Percentiles rank a stretch among this genome's conserved stretches.
Conservation (phyloP, 2,888 invertebrate genomes). For the Sinhomidia bicolor region DNA sequence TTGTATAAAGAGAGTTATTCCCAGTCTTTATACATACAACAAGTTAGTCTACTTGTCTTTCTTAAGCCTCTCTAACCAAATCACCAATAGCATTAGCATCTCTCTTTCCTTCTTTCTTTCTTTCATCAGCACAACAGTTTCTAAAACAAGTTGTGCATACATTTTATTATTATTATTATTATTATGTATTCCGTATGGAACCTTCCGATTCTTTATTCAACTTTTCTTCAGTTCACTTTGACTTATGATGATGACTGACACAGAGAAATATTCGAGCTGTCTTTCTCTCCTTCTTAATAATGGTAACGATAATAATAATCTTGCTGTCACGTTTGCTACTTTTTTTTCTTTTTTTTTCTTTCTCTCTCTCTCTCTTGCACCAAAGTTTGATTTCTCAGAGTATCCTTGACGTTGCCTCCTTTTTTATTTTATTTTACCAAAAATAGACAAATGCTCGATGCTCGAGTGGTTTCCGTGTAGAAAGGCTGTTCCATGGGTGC, state of each 20-base stretch:
- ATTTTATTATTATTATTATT: too few relatives aligned
- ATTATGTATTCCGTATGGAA: background rate
- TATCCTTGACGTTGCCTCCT: slow-evolving; percentile 20
- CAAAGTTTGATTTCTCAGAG: slow-evolving; percentile 38
- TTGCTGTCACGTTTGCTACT: background rate
- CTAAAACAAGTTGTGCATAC: too few relatives aligned
- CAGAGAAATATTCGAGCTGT: slow-evolving; percentile 28
- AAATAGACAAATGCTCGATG: background rate
- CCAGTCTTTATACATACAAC: too few relatives aligned
- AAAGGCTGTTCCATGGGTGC: background rate
- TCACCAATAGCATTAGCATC: too few relatives aligned
- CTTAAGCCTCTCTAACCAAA: too few relatives aligned
- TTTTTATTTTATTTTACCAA: background rate
- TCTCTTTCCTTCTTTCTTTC: too few relatives aligned
- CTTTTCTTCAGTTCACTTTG: slow-evolving; percentile 6
- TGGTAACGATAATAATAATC: background rate
- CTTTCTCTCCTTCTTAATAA: background rate
- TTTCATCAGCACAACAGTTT: too few relatives aligned
- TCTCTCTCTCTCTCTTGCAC: background rate
- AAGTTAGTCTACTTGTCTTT: too few relatives aligned
- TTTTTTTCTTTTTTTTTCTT: too few relatives aligned
- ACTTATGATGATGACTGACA: slow-evolving; percentile 53
- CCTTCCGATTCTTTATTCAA: background rate
- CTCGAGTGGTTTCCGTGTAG: background rate
- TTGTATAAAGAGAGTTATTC: too few relatives aligned